These are phyloP conservation scores for Hemaris fuciformis DNA, from an alignment of 2,888 invertebrate species.

Conservation along the genomic window DNA sequence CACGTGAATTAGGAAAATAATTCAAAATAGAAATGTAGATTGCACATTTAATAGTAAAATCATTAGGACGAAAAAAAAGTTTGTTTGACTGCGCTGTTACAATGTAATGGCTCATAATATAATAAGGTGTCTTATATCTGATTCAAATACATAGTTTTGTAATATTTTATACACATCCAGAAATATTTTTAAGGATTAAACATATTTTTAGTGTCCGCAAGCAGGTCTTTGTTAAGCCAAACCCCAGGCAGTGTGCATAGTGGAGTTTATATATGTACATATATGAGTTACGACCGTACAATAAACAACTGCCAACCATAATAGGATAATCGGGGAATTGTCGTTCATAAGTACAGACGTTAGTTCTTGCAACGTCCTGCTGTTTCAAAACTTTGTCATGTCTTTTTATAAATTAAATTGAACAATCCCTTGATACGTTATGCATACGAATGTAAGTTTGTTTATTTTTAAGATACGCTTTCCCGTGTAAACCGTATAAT, in stretches of 20 bases:
- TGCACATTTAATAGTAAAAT: too few relatives aligned
- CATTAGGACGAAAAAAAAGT: too few relatives aligned
- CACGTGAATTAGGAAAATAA: background rate
- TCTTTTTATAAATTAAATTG: background rate
- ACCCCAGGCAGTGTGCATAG: constrained; percentile 15
- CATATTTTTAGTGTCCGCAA: background rate
- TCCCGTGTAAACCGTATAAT: too few relatives aligned
- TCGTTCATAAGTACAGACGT: constrained; percentile 17
- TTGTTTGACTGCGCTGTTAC: too few relatives aligned
- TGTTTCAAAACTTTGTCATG: background rate
- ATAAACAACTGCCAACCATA: constrained; percentile 35
- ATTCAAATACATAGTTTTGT: too few relatives aligned
- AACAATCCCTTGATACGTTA: background rate
- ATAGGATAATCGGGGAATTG: constrained; percentile 67
- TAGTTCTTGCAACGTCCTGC: constrained; percentile 13
- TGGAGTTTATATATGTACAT: constrained; percentile 12
- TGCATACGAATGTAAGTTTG: background rate
- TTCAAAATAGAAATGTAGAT: too few relatives aligned
- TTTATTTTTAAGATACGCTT: too few relatives aligned
- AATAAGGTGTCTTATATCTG: background rate
- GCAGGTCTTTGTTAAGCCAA: background rate
- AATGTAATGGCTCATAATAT: background rate
- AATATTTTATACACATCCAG: too few relatives aligned
- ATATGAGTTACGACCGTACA: constrained; percentile 15
- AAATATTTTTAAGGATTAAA: background rate